These are phyloP conservation scores for Astur gentilis DNA, from an alignment of 2,113 vertebrate genomes.

Conservation along the genomic window DNA sequence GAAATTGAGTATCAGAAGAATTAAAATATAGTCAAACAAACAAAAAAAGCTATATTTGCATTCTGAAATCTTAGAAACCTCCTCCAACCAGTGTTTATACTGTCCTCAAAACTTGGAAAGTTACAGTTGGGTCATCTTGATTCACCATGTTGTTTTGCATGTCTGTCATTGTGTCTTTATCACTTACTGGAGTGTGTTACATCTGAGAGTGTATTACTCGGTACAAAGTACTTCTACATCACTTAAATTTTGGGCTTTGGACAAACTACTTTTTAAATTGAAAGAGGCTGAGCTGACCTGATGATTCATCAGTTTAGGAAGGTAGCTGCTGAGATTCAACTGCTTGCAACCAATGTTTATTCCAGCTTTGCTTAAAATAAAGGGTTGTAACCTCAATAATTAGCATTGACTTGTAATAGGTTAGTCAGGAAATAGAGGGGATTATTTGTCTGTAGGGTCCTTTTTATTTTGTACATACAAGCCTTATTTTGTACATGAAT, in stretches of 20 bases:
- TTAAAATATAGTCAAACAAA: background rate
- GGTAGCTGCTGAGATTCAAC: background rate
- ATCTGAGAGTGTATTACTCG: background rate
- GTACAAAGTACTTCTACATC: background rate
- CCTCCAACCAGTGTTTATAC: background rate
- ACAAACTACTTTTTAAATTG: background rate
- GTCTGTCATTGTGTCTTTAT: background rate
- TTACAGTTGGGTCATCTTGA: background rate
- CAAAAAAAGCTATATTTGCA: rapidly evolving
- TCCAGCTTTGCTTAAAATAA: background rate
- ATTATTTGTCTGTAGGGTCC: background rate
- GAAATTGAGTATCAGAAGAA: background rate
- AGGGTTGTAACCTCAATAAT: background rate
- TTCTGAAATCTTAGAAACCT: background rate
- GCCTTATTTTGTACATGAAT: background rate
- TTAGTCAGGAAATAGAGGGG: background rate
- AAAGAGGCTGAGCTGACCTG: background rate
- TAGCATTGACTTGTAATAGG: background rate
- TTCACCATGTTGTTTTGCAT: background rate
- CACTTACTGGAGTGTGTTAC: background rate
- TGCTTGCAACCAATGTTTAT: background rate
- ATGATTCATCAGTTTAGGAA: background rate
- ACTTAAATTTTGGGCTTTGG: background rate
- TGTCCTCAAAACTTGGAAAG: background rate
- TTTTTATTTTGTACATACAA: background rate